Evolutionary conservation across 1,140 invertebrate species (phyloP).

Genomic region (Thalassaphorura encarpata): DNA sequence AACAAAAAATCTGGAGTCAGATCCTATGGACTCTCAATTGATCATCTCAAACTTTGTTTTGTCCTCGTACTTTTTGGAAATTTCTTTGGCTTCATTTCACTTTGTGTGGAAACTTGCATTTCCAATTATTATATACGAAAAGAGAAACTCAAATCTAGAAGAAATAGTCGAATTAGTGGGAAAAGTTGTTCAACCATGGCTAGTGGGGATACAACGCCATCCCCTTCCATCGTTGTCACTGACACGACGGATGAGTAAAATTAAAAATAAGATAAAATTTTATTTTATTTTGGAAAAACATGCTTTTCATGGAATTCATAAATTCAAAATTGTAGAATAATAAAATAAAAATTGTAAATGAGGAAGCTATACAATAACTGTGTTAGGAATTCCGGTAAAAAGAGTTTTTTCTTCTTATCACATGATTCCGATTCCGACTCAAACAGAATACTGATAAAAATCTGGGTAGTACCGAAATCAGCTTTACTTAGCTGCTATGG

Average conservation of each 20-base stretch:
- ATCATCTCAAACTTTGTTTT: slow-evolving; percentile 25
- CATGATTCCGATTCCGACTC: no score
- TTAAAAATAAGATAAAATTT: background rate
- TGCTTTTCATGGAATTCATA: no score
- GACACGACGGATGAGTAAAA: background rate
- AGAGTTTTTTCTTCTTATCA: no score
- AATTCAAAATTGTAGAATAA: no score
- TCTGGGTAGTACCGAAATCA: no score
- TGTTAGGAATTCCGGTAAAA: no score
- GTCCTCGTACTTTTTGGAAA: slow-evolving; percentile 14
- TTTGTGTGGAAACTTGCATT: slow-evolving; percentile 7
- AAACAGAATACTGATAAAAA: no score
- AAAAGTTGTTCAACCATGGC: no score
- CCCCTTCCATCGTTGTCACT: slow-evolving; percentile 1
- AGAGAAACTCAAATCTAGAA: background rate
- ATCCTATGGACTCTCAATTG: slow-evolving; percentile 9
- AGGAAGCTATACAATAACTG: no score
- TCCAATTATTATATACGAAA: slow-evolving; percentile 2
- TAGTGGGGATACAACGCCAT: background rate
- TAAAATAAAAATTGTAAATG: no score
- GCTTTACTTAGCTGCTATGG: no score
- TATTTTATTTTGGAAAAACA: no score
- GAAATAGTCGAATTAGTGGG: background rate
- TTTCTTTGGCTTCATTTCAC: slow-evolving; percentile 13
- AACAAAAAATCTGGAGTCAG: background rate